Percentiles rank a stretch among this genome's conserved stretches.
Evolutionary conservation across 2,888 invertebrate species (phyloP).

Genomic region (Caenorhabditis angaria): DNA sequence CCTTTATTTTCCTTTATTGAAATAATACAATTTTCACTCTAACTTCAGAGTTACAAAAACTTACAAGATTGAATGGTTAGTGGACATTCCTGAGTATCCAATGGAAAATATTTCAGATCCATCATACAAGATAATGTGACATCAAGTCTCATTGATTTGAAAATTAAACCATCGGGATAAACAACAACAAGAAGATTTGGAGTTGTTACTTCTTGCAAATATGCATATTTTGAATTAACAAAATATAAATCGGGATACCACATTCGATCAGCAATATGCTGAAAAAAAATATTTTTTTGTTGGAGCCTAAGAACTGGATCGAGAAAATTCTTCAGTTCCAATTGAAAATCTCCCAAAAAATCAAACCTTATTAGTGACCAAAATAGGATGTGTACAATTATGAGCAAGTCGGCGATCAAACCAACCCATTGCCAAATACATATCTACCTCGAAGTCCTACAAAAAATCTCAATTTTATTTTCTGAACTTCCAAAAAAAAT

Average conservation of each 20-base stretch:
- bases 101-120: constrained; percentile 62
- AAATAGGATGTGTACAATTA: constrained; percentile 71
- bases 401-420: constrained; percentile 69
- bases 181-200: constrained; percentile 65
- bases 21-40: no score
- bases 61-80: constrained; percentile 70
- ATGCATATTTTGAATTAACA: constrained; percentile 72
- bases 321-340: no score
- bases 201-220: constrained; percentile 63
- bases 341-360: constrained; percentile 1
- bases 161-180: constrained; percentile 72
- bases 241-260: constrained; percentile 71
- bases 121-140: constrained; percentile 71
- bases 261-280: constrained; percentile 67
- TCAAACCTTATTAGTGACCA: constrained; percentile 62
- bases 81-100: constrained; percentile 68
- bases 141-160: constrained; percentile 71
- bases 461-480: neutral
- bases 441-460: constrained; percentile 71
- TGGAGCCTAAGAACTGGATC: neutral
- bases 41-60: no score
- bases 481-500: constrained; percentile 2
- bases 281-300: constrained; percentile 29
- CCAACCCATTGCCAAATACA: constrained; percentile 72
- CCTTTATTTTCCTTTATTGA: no score